A percentile compares a stretch with the other conserved stretches of the same genome.
Evolutionary conservation across 37 sponge, comb jelly and placozoan species (phyloP).

Genomic region (Diacarnus erythraeanus): DNA sequence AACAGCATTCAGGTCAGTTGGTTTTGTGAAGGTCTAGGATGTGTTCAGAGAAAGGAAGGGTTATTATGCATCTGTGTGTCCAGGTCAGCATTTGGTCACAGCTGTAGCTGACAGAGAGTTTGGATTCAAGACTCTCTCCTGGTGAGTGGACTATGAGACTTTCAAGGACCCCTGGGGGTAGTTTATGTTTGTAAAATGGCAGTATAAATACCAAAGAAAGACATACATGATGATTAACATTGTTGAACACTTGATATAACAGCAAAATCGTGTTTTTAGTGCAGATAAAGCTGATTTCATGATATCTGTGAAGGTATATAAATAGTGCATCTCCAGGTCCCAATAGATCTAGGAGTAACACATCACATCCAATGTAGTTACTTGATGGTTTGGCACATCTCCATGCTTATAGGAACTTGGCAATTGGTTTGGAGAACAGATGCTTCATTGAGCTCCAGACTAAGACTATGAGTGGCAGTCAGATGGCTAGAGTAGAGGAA

Average conservation of each 20-base stretch:
- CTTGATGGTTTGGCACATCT: not conserved
- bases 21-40: no score
- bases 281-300: no score
- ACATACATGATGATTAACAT: no score
- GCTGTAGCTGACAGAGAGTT: constrained; percentile 83
- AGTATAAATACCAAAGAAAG: no score
- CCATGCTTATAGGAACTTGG: constrained; percentile 57
- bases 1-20: constrained; percentile 89
- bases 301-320: no score
- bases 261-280: no score
- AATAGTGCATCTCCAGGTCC: no score
- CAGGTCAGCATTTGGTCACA: constrained; percentile 96
- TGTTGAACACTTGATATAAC: no score
- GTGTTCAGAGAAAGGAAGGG: no score
- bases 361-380: no score
- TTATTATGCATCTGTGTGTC: not conserved
- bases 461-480: constrained; percentile 29
- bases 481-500: constrained; percentile 64
- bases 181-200: no score
- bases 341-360: no score
- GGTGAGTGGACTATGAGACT: constrained; percentile 46
- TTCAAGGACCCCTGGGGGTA: not conserved
- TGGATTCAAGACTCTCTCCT: constrained; percentile 88
- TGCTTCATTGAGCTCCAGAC: constrained; percentile 78
- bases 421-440: constrained; percentile 59